Base-by-base conservation (phyloP, 2,888 invertebrate species). In the Sarcophaga caerulescens region DNA sequence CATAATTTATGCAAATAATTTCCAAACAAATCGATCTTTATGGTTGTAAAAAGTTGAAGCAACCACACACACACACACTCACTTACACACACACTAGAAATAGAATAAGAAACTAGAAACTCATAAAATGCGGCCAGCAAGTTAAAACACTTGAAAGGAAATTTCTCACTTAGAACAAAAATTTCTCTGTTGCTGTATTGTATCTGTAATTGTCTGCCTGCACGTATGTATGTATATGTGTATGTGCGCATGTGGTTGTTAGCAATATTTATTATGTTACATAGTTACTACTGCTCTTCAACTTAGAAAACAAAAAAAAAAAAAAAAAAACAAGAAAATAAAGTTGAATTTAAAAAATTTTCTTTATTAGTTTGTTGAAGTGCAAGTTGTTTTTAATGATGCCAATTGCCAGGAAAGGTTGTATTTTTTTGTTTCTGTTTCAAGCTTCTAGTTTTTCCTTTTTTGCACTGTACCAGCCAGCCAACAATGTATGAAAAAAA, bases 331-430 rank as follows among this genome's bases (percentile, higher is more conserved):
- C n/a, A n/a, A n/a, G n/a, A n/a, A n/a, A n/a, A n/a, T n/a, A n/a
- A n/a, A 35, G 6, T 35, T 35, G 35, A 35, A 83, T 83, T 85
- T 81, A 35, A 81, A 81, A 81, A 83, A 85, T 85, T 85, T 83
- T 79, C 85, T 83, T 83, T 83, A 85, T 85, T 83, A 83, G 83
- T 74, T 83, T 70, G 85, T 73, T 85, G 83, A 83, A 83, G 85
- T 77, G 83, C 83, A 85, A 82, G 85, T 85, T 83, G 73, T 83
- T 85, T 85, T 83, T 80, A 85, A 83, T 83, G 85, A 85, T 83
- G 80, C 83, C 85, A 85, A 81, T 83, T 85, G 76, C 19, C 60
- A 81, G 83, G 73, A 83, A 82, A 60, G 23, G 25, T 66, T 85
- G 74, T 69, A 69, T 45, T 44, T 4, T 25, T 60, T 1, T 69